Evolutionary conservation across 2,113 vertebrate genomes (phyloP), one percentile per base, ranked within the genome.

Genomic region (Scytalopus superciliaris): DNA sequence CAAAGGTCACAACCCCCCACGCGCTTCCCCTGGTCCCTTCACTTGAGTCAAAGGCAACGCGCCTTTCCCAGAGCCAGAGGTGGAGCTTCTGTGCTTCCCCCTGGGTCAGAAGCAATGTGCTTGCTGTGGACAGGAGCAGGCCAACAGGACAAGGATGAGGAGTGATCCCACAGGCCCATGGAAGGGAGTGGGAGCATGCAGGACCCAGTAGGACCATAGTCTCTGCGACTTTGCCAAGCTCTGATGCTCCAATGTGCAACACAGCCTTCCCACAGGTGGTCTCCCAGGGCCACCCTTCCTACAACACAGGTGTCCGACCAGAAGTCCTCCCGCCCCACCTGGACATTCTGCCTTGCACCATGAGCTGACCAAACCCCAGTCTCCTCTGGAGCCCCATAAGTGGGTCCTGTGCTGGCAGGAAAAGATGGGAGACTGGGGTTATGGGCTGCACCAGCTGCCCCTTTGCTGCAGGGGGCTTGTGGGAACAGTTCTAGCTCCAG

Each of bases 291-390:
- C 14, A 3, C 30, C 14, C 8, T 33, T 44, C 44, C 73, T 57
- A 19, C 39, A 45, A 21, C 42, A 3, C 0, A 2, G 37, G 17
- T 4, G 5, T 6, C n/a, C 60, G 56, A 0, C 2, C 0, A 0
- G 30, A 31, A 23, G 23, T 47, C 33, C 13, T 47, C 56, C 69
- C 64, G 50, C 8, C 5, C 19, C 5, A 14, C 53, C 25, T 16
- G 31, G 39, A 70, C 47, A 75, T 16, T 30, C 40, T 52, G 25
- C 55, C 33, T 40, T 63, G 62, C n/a, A 35, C 62, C 47, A 16
- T 47, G 68, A 69, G 7, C 22, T 64, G 49, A n/a, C 18, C 44
- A 47, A 42, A 31, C 30, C n/a, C 33, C 30, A 7, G 3, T 44
- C 35, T 74, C 24, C 33, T 23, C 74, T 40, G n/a, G n/a, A 27